phyloP scores from a whole-genome alignment of 1,140 invertebrate species.

The Cotesia chilonis region DNA sequence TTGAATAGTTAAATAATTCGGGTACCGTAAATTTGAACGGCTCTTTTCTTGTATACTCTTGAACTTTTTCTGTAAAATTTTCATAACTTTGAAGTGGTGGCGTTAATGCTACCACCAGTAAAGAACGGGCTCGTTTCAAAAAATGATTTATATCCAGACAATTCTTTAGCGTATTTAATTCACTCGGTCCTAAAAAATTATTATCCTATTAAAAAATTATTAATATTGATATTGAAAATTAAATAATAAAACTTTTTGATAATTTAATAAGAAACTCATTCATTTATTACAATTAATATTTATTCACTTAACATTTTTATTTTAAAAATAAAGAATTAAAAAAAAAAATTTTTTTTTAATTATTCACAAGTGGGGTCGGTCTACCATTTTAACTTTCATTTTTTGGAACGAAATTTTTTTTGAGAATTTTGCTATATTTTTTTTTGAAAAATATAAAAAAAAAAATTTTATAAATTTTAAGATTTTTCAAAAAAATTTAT shows the following conservation, averaged over 20 bases:
- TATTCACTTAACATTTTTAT: no score
- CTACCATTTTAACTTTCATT: no score
- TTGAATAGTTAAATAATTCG: constrained; percentile 67
- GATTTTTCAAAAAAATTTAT: no score
- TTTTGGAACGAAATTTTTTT: no score
- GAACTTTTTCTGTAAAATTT: constrained; percentile 80
- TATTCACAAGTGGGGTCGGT: no score
- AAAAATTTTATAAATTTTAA: no score
- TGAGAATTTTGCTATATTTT: no score
- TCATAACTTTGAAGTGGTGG: constrained; percentile 80
- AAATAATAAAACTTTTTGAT: background rate
- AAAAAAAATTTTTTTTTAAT: no score
- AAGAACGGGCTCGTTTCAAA: constrained; percentile 76
- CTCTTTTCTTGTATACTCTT: constrained; percentile 75
- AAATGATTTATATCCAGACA: constrained; percentile 74
- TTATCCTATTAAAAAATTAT: background rate
- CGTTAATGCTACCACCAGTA: constrained; percentile 86
- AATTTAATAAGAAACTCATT: no score
- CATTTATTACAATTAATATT: no score
- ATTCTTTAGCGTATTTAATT: constrained; percentile 67
- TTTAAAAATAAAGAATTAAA: no score
- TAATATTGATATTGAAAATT: background rate
- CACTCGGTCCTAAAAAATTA: constrained; percentile 63
- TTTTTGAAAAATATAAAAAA: no score
- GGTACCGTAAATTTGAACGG: constrained; percentile 81